Conservation (phyloP, 2,113 vertebrate species). For the Todiramphus saurophagus region DNA sequence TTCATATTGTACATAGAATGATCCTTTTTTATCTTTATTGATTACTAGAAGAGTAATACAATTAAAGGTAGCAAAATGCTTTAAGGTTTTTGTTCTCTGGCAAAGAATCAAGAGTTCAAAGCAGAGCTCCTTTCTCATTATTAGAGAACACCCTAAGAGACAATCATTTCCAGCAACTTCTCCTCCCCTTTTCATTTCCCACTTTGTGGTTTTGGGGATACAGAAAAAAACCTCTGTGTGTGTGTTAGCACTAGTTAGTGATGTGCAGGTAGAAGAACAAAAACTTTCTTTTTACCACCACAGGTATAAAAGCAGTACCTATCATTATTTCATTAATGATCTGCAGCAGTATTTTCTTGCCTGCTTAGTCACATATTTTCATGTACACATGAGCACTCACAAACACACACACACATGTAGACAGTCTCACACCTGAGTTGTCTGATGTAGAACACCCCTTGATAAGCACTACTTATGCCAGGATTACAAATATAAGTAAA, state of each 20-base stretch:
- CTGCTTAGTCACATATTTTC: neutral
- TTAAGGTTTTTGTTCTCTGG: constrained; percentile 20
- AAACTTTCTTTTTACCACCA: neutral
- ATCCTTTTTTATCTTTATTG: constrained; percentile 62
- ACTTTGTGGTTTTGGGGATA: constrained; percentile 16
- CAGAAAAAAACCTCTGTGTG: neutral
- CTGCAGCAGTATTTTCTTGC: neutral
- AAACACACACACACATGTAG: fast-evolving
- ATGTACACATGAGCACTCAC: neutral
- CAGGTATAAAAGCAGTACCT: neutral
- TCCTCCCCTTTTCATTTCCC: constrained; percentile 15
- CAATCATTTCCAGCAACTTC: neutral
- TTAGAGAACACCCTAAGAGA: neutral
- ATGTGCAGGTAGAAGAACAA: neutral
- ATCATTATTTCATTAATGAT: constrained; percentile 16
- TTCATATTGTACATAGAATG: constrained; percentile 28
- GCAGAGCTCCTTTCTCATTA: neutral
- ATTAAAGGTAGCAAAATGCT: constrained; percentile 51
- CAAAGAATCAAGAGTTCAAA: constrained; percentile 12
- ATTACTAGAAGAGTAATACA: constrained; percentile 53
- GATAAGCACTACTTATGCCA: neutral
- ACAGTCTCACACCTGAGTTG: neutral
- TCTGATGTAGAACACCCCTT: neutral
- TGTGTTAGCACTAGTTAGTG: neutral
- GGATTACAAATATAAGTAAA: constrained; percentile 19